Base-by-base conservation (phyloP, 2,113 vertebrate species). In the Calidris pugnax region DNA sequence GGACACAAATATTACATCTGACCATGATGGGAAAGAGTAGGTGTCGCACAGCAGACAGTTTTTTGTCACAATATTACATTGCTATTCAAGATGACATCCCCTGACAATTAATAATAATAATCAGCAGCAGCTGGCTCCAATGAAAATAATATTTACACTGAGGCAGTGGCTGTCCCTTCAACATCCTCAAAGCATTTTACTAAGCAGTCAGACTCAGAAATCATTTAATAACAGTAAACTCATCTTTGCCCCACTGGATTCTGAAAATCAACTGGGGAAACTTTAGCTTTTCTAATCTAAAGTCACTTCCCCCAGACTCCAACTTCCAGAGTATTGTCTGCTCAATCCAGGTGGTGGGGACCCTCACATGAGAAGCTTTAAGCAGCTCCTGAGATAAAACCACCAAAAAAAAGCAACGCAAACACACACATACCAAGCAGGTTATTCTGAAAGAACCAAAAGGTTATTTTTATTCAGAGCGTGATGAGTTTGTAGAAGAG, bases 331-430 rank as follows among this genome's bases (percentile, higher is more conserved):
- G 2, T 5, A 5, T 11, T 68, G 21, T 21, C 67, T 28, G 7
- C 6, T 43, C n/a, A 30, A 1, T 4, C 12, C 50, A 20, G 33
- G 4, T 1, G 1, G 22, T 0, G 2, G 10, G n/a, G 10, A 55
- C 5, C 32, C 41, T 23, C 53, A 35, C 33, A 9, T 1, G 12
- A 17, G 30, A 39, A 51, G 14, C 15, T 28, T 72, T 33, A 7
- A 14, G 33, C 41, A 51, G 22, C 18, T 50, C 41, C 33, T 10
- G 9, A 37, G 10, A 51, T 5, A 63, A 50, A 76, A 12, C 14
- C 66, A 39, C 14, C 17, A 32, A 30, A 21, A 72, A 53, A 60
- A 51, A 48, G 15, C 39, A 13, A 11, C 1, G 0, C 48, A 20
- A 2, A 1, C 28, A 19, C 53, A 30, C 2, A 0, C 23, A 11